phyloP scores from a whole-genome alignment of 2,113 vertebrate genomes.

The Percopsis transmontana region DNA sequence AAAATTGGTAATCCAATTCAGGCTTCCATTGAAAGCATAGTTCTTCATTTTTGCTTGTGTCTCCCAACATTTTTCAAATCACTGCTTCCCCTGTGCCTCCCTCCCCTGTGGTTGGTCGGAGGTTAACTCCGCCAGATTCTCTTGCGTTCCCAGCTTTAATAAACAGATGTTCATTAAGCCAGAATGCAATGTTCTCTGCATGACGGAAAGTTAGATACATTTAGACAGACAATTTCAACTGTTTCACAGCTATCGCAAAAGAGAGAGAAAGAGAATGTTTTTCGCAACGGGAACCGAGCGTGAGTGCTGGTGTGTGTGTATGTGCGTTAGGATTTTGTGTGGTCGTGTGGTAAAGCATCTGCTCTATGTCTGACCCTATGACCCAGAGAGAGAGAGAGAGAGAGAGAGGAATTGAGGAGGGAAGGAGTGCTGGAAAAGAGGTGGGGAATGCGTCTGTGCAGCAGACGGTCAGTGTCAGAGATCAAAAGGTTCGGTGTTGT shows the following conservation, averaged over 20 bases:
- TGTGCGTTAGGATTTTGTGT: conserved; percentile 13
- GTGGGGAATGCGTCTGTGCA: too few relatives aligned
- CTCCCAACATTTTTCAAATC: too few relatives aligned
- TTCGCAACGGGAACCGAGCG: conserved; percentile 29
- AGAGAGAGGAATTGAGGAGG: neutral
- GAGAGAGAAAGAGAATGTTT: conserved; percentile 15
- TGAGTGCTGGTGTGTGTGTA: neutral
- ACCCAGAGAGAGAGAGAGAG: conserved; percentile 28
- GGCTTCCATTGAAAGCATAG: too few relatives aligned
- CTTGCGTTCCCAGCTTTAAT: too few relatives aligned
- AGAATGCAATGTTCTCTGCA: neutral
- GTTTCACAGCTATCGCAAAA: neutral
- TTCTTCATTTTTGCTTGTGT: too few relatives aligned
- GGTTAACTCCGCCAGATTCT: too few relatives aligned
- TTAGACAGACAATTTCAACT: neutral
- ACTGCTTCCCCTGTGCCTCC: too few relatives aligned
- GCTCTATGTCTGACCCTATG: conserved; percentile 57
- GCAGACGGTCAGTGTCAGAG: conserved; percentile 48
- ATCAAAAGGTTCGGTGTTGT: conserved; percentile 56
- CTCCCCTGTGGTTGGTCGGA: too few relatives aligned
- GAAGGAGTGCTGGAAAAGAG: neutral
- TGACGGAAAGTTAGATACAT: neutral
- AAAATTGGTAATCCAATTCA: too few relatives aligned
- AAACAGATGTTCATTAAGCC: neutral
- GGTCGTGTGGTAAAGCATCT: conserved; percentile 60